phyloP scores from a whole-genome alignment of 2,888 invertebrate species.

The Cephus pulcher region DNA sequence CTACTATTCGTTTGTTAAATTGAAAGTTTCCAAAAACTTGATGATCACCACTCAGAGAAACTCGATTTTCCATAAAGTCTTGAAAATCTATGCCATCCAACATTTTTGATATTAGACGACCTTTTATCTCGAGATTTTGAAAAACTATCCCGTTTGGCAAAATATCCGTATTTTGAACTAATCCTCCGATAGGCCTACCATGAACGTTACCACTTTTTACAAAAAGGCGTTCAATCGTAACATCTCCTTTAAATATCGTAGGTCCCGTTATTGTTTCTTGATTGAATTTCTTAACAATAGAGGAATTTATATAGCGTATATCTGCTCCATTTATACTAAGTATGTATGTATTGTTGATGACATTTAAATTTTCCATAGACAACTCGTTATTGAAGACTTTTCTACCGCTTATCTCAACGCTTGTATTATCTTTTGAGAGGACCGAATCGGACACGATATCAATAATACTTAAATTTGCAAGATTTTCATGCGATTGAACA shows the following conservation, averaged over 20 bases:
- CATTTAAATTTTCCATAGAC: constrained; percentile 28
- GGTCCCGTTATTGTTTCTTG: constrained; percentile 26
- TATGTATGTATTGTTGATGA: constrained; percentile 38
- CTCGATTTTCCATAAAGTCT: constrained; percentile 42
- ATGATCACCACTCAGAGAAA: constrained; percentile 38
- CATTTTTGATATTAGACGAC: constrained; percentile 28
- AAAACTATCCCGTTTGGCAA: constrained; percentile 42
- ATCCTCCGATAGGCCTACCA: constrained; percentile 29
- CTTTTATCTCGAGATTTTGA: constrained; percentile 35
- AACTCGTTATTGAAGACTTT: constrained; percentile 44
- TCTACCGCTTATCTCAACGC: constrained; percentile 33
- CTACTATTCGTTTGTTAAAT: constrained; percentile 42
- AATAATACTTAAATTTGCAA: constrained; percentile 1
- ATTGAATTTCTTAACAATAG: constrained; percentile 40
- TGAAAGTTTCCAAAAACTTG: constrained; percentile 35
- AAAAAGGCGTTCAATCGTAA: constrained; percentile 33
- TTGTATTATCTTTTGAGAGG: constrained; percentile 13
- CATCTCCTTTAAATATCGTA: constrained; percentile 36
- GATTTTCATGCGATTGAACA: background rate
- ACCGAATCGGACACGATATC: constrained; percentile 41
- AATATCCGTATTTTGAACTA: constrained; percentile 27
- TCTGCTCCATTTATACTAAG: constrained; percentile 37
- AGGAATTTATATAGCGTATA: constrained; percentile 41
- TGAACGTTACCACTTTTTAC: constrained; percentile 31
- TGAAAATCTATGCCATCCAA: constrained; percentile 49